phyloP scores from a whole-genome alignment of 2,888 invertebrate genomes.

The Andricus curvator region DNA sequence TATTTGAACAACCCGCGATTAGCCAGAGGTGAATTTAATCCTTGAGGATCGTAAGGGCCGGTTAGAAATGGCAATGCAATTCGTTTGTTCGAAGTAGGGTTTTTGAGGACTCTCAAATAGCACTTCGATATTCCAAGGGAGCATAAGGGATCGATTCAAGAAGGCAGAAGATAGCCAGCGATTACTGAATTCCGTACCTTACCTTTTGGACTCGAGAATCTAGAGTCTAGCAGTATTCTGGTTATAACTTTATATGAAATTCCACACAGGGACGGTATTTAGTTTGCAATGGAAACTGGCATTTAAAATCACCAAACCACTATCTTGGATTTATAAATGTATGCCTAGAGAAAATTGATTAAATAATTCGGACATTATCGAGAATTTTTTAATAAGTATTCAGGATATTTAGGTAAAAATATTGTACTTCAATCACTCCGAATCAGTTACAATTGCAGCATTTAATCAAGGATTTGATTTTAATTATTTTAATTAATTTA shows the following conservation, averaged over 20 bases:
- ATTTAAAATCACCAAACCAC: background rate
- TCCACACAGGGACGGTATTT: background rate
- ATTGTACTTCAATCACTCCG: background rate
- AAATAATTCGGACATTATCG: too few species aligned
- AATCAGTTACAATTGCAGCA: background rate
- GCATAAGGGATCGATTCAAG: constrained; percentile 48
- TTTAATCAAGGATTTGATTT: background rate
- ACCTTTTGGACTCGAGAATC: background rate
- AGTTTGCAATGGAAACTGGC: background rate
- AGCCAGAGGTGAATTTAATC: constrained; percentile 40
- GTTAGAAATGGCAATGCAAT: constrained; percentile 43
- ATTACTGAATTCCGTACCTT: constrained; percentile 42
- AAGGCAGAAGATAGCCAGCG: constrained; percentile 45
- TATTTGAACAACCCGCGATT: constrained; percentile 26
- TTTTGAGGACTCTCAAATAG: constrained; percentile 40
- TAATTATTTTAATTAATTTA: background rate
- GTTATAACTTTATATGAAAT: background rate
- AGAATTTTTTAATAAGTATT: too few species aligned
- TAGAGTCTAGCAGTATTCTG: background rate
- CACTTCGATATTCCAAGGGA: constrained; percentile 48
- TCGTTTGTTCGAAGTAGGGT: constrained; percentile 20
- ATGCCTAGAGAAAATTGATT: background rate
- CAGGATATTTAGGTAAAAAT: background rate
- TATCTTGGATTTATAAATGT: background rate
- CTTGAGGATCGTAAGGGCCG: constrained; percentile 15